Percentiles rank a stretch among this genome's conserved stretches.
Conservation (phyloP, 2,113 vertebrate genomes). For the Aspiorhynchus laticeps region DNA sequence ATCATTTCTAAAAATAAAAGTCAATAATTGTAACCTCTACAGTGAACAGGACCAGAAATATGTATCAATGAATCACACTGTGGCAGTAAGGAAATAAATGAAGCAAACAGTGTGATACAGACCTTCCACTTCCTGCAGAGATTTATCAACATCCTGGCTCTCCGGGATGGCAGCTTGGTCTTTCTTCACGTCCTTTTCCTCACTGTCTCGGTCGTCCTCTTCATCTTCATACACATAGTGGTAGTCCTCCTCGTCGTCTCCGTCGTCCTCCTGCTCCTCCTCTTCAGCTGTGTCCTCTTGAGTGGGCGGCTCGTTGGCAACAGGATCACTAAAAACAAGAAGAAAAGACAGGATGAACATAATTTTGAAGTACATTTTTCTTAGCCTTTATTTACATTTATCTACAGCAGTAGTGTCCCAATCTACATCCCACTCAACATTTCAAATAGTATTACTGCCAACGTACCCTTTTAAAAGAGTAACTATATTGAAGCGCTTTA, state of each 20-base stretch:
- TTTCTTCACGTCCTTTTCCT: slow-evolving; percentile 82
- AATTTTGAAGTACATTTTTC: not conserved
- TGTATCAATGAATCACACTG: not conserved
- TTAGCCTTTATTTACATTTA: not conserved
- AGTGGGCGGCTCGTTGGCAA: slow-evolving; percentile 80
- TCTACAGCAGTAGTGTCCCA: not conserved
- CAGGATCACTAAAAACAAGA: slow-evolving; percentile 76
- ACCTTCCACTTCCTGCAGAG: slow-evolving; percentile 90
- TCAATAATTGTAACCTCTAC: not conserved
- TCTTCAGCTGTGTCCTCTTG: slow-evolving; percentile 78
- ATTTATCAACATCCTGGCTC: slow-evolving; percentile 76
- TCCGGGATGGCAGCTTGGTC: slow-evolving; percentile 75
- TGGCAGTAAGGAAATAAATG: slow-evolving; percentile 7
- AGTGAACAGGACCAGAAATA: not conserved
- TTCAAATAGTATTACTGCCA: not conserved
- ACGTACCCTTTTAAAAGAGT: not conserved
- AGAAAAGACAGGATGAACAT: not conserved
- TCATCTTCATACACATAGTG: slow-evolving; percentile 86
- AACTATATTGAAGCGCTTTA: not conserved
- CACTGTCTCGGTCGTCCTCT: slow-evolving; percentile 79
- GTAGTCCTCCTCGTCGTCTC: slow-evolving; percentile 78
- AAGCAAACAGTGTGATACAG: slow-evolving; percentile 56
- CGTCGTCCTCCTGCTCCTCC: slow-evolving; percentile 63
- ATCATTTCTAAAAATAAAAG: not conserved
- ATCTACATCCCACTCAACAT: not conserved